These are phyloP conservation scores for Onychomys leucogaster DNA, from an alignment of 2,797 vertebrate genomes.

Conservation along the genomic window DNA sequence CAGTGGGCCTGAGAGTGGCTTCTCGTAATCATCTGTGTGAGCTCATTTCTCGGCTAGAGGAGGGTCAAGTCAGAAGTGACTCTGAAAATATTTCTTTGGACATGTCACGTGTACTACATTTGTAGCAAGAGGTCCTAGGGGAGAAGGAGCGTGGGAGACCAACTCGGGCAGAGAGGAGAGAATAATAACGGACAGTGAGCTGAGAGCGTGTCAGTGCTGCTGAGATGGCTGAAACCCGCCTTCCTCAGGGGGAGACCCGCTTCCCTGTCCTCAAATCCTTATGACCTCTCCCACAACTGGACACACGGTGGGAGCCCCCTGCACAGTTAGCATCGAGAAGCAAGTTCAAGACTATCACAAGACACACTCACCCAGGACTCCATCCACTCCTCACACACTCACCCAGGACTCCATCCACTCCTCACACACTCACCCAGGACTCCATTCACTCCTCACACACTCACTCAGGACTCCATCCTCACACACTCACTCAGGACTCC, in stretches of 20 bases:
- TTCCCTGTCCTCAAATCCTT: not conserved
- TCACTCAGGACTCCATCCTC: too few relatives aligned
- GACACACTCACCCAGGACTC: too few relatives aligned
- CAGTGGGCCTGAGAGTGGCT: too few relatives aligned
- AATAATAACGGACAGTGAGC: accelerated
- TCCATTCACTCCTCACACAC: too few relatives aligned
- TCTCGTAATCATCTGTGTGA: too few relatives aligned
- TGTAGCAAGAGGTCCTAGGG: not conserved
- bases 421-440: too few relatives aligned
- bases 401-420: too few relatives aligned
- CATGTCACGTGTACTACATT: not conserved
- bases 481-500: too few relatives aligned
- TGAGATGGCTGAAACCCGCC: not conserved
- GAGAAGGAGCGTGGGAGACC: not conserved
- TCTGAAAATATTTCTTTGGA: slow-evolving; percentile 6
- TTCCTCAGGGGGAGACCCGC: not conserved
- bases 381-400: too few relatives aligned
- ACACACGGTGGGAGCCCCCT: not conserved
- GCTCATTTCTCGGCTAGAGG: not conserved
- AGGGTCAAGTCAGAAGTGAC: not conserved
- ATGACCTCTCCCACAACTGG: not conserved
- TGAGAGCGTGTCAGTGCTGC: too few relatives aligned
- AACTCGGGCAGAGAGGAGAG: not conserved
- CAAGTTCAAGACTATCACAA: too few relatives aligned
- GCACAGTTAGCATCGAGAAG: not conserved